Conservation (phyloP, 2,797 vertebrate species). For the Amblyopsis hoosieri region DNA sequence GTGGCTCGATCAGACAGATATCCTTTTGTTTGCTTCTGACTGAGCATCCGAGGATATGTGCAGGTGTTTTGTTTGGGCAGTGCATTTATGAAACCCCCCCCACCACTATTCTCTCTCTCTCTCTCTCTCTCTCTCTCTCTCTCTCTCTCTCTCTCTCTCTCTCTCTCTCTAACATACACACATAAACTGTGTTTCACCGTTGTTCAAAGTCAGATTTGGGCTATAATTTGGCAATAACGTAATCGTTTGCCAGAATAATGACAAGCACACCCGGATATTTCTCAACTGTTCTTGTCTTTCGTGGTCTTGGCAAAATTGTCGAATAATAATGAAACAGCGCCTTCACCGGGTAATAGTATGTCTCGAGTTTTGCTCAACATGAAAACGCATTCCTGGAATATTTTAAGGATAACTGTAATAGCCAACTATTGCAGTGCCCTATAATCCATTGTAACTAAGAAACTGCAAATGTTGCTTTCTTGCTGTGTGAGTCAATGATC, state of each 20-base stretch:
- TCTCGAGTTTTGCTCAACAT: slow-evolving; percentile 15
- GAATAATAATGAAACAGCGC: slow-evolving; percentile 56
- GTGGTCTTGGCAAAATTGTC: not conserved
- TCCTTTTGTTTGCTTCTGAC: slow-evolving; percentile 67
- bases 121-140: too few species aligned
- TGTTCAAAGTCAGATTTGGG: too few species aligned
- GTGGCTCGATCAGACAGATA: slow-evolving; percentile 60
- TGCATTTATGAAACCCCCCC: too few species aligned
- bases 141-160: too few species aligned
- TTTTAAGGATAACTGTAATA: slow-evolving; percentile 66
- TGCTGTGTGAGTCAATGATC: slow-evolving; percentile 8
- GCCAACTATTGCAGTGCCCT: slow-evolving; percentile 60
- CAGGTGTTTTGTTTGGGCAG: slow-evolving; percentile 21
- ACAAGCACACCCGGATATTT: not conserved
- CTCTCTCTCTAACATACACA: too few species aligned
- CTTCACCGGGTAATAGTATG: slow-evolving; percentile 47
- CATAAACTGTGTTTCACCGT: too few species aligned
- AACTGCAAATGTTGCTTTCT: slow-evolving; percentile 40
- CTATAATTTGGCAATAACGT: too few species aligned
- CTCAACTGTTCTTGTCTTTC: not conserved
- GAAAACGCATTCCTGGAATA: slow-evolving; percentile 70
- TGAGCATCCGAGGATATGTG: slow-evolving; percentile 29
- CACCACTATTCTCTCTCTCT: too few species aligned
- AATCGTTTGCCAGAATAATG: not conserved
- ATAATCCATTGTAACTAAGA: slow-evolving; percentile 60